Percentiles rank a stretch among this genome's conserved stretches.
Evolutionary conservation across 2,797 vertebrate species (phyloP).

Genomic region (Pelodytes ibericus): DNA sequence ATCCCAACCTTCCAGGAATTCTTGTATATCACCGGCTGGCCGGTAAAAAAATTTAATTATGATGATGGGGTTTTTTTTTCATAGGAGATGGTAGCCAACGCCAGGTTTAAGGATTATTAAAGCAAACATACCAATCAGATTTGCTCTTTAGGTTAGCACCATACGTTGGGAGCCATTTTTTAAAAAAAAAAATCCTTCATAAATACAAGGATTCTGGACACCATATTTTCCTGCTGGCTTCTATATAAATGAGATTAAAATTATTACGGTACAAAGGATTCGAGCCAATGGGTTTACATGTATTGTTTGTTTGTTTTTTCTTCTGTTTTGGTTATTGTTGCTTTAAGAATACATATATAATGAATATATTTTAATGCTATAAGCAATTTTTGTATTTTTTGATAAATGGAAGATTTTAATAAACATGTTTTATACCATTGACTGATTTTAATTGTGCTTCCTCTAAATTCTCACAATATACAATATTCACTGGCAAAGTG

Average conservation of each 20-base stretch:
- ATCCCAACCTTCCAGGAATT: no score
- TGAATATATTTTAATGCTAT: conserved; percentile 16
- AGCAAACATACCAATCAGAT: no score
- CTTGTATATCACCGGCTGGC: neutral
- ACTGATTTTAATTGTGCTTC: neutral
- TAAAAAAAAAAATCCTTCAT: neutral
- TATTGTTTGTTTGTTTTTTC: neutral
- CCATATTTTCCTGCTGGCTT: neutral
- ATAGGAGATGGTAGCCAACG: no score
- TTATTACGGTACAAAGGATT: neutral
- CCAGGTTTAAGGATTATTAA: no score
- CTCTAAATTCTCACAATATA: no score
- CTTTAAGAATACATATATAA: neutral
- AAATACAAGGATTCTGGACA: neutral
- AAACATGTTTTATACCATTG: conserved; percentile 3
- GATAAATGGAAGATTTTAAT: conserved; percentile 13
- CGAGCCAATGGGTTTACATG: neutral
- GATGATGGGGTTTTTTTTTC: no score
- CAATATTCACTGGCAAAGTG: no score
- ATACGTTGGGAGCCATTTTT: no score
- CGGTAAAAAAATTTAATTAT: no score
- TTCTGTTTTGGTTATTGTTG: neutral
- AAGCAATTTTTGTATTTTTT: conserved; percentile 5
- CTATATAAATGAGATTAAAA: neutral
- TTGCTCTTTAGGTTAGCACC: no score